Evolutionary conservation across 37 sponge, comb jelly and placozoan genomes (phyloP), one percentile per base, ranked within the genome.

Genomic region (Tethya wilhelma): DNA sequence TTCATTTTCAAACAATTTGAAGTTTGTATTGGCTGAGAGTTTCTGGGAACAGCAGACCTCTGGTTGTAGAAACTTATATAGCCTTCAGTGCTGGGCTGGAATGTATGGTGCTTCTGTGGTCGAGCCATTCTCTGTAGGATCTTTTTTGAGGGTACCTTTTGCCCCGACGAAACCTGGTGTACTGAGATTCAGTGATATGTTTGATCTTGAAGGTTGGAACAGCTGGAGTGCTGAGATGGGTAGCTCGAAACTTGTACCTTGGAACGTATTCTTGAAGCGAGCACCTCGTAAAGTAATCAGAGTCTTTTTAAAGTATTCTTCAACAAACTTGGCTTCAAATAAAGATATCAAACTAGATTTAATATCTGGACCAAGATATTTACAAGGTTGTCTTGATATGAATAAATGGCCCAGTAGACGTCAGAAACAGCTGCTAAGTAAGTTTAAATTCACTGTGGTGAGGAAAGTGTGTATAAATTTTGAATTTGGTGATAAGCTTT

Each of bases 81-180:
- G 32, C 53, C 59, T 88, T 0, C 88, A 88, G 64, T 88, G 82
- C 42, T 88, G 88, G 88, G 88, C 88, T 36, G 74, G 45, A 0
- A 44, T 56, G 38, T 5, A 55, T 0, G 29, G 38, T 32, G 39
- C 79, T 25, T 28, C 44, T 17, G 66, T 89, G 9, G 79, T 89
- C 26, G 73, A 83, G 31, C 89, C 89, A n/a, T 56, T 37, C 41
- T 22, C 67, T 5, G 4, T 22, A 0, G 44, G 69, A 4, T 75
- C 78, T 2, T 20, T 43, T 39, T 46, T 80, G 2, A 42, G 67
- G 8, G 64, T 79, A n/a, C 62, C 29, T 20, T 0, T 12, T 2
- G 37, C 30, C 2, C 6, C 12, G 12, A 30, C 30, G 3, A 2
- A 14, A 36, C 38, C 25, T 4, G 43, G 28, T 25, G 14, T 6